Base-by-base conservation (phyloP, 2,888 invertebrate species). In the Caenorhabditis sp. region DNA sequence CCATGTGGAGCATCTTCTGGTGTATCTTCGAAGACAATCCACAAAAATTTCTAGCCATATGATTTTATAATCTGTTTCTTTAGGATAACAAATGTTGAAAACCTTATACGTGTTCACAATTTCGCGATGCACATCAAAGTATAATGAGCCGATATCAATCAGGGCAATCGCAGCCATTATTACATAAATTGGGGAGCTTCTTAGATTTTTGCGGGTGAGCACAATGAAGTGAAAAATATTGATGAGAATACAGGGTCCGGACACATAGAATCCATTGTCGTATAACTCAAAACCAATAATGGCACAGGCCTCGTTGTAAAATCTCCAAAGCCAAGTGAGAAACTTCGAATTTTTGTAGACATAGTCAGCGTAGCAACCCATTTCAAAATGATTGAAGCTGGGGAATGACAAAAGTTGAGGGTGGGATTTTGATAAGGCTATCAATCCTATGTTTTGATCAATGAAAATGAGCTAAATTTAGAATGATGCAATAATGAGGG, bases 1-100 rank as follows among this genome's bases (percentile, higher is more conserved):
- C 61, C 61, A 61, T 1, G 61, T 61, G 38, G 61, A 61, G n/a
- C 38, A 61, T 61, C 61, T 35, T 19, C 61, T 35, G 10, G 61
- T 31, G 31, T n/a, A 58, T 14, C 19, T 58, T n/a, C 24, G 19
- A 47, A 47, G 19, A 19, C 54, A 54, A 5, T 54, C 24, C 26
- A 54, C 14, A 24, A 54, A 26, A 54, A 54, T 26, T 14, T 54
- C 54, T 24, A 54, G 26, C 26, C 54, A 54, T 10, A 54, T 19
- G n/a, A 47, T 47, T 47, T 47, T 47, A 19, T 47, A 47, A 26
- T 24, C 54, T 26, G 26, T 54, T 14, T 54, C 24, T 26, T 16
- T 54, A 54, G 24, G 7, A 54, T 54, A 54, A 26, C 26, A 54
- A 10, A 47, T 54, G 54, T 54, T 54, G 12, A 54, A 14, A 26